phyloP scores from a whole-genome alignment of 1,140 invertebrate species.

The Drosophila triauraria region DNA sequence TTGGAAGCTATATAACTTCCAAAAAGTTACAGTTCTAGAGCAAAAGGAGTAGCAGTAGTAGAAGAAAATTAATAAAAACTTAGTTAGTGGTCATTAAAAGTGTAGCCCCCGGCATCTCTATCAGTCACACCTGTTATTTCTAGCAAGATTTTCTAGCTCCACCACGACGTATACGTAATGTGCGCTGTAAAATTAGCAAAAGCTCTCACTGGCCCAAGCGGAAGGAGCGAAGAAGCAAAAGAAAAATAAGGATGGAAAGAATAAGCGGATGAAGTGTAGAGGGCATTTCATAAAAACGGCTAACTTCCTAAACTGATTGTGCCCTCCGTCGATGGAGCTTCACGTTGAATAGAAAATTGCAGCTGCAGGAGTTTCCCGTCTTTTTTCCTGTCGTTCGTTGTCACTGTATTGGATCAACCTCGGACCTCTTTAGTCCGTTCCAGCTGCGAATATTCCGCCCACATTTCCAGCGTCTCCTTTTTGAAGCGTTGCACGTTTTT shows the following conservation, averaged over 20 bases:
- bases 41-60: neutral
- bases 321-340: slow-evolving; percentile 21
- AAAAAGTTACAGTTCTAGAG: too few species aligned
- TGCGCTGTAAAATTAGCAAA: slow-evolving; percentile 51
- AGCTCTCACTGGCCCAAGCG: slow-evolving; percentile 16
- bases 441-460: slow-evolving; percentile 29
- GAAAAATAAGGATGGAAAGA: neutral
- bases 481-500: slow-evolving; percentile 56
- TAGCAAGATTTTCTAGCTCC: neutral
- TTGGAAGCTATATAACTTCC: neutral
- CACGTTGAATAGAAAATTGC: slow-evolving; percentile 68
- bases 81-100: neutral
- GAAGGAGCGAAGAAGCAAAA: slow-evolving; percentile 1
- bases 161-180: slow-evolving; percentile 59
- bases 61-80: too few species aligned
- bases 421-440: slow-evolving; percentile 13
- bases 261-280: slow-evolving; percentile 4
- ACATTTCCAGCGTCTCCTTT: slow-evolving; percentile 24
- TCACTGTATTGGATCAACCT: slow-evolving; percentile 45
- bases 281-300: slow-evolving; percentile 33
- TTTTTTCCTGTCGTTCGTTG: slow-evolving; percentile 20
- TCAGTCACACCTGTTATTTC: slow-evolving; percentile 5
- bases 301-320: slow-evolving; percentile 44
- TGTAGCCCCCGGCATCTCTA: neutral
- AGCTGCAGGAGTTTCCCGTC: slow-evolving; percentile 39